A percentile compares a stretch with the other conserved stretches of the same genome.
These are phyloP conservation scores for Helarctos malayanus DNA, from an alignment of 2,797 vertebrate species.

Conservation along the genomic window DNA sequence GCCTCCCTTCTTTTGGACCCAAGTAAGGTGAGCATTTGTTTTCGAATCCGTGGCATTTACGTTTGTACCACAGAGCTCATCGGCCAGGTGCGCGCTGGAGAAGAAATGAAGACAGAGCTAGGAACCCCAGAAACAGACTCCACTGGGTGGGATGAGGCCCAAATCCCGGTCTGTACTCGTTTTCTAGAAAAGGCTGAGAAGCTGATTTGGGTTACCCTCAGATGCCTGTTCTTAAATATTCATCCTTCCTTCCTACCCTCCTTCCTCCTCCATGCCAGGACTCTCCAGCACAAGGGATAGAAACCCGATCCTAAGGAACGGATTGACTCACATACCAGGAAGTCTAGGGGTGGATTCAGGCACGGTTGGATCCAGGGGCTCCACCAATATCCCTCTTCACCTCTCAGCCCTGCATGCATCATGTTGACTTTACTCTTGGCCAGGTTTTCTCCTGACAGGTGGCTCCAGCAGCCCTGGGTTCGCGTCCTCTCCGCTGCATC, in stretches of 20 bases:
- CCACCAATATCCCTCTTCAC: background rate
- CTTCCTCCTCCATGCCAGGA: background rate
- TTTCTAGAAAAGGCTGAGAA: background rate
- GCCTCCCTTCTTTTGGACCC: background rate
- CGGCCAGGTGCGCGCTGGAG: background rate
- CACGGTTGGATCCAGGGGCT: background rate
- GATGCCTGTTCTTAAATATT: background rate
- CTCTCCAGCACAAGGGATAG: background rate
- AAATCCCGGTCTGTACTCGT: background rate
- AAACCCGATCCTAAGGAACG: background rate
- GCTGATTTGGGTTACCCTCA: background rate
- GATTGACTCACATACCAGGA: background rate
- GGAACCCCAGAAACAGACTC: background rate
- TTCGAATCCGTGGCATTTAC: background rate
- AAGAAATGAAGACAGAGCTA: background rate
- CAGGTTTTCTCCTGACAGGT: background rate
- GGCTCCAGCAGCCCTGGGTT: background rate
- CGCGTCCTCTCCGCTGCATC: background rate
- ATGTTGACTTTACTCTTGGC: background rate
- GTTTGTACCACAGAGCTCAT: background rate
- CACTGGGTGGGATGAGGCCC: background rate
- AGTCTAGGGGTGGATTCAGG: background rate
- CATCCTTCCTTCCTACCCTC: background rate
- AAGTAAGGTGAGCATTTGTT: background rate
- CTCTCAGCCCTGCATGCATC: background rate